Evolutionary conservation across 2,888 invertebrate species (phyloP), one percentile per base, ranked within the genome.

Genomic region (Dolomedes plantarius): DNA sequence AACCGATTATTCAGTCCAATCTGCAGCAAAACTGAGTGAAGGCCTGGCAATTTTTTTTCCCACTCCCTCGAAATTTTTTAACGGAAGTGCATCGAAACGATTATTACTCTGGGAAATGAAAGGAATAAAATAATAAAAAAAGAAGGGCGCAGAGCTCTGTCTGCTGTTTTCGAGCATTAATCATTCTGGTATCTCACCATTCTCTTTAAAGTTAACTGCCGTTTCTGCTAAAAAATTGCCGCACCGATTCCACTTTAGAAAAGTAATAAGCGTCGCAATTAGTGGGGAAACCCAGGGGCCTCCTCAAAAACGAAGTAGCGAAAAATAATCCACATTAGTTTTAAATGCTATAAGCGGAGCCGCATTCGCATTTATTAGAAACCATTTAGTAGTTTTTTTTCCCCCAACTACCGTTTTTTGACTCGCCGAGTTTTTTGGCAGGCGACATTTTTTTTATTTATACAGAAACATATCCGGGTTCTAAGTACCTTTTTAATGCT

Each of bases 281-380:
- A 77, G 50, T 46, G 69, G 13, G 67, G 28, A 56, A 71, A 76
- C 72, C 83, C 82, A 76, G 76, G 64, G 82, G 76, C 76, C 16
- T 19, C 27, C 46, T 83, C 23, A 71, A 77, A 83, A 83, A 83
- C 46, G 41, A n/a, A 65, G 65, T 72, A 65, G 11, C 50, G 76
- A 73, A 83, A 83, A 83, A 77, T 77, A 73, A 83, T 83, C 72
- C 68, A 32, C 83, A 77, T 83, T 77, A 83, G 76, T 83, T 83
- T 83, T 71, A 83, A 76, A 71, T 32, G 77, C 64, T 77, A 77
- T 77, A 76, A 83, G 65, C 29, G 71, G 13, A 67, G 19, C 67
- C 11, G 9, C 28, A 2, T 19, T n/a, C 39, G 39, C 64, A 64
- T 83, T 83, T 77, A 77, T 77, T 77, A 72, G 65, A 67, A 41